Evolutionary conservation across 2,888 invertebrate genomes (phyloP), one percentile per base, ranked within the genome.

Genomic region (Phaonia tiefii): DNA sequence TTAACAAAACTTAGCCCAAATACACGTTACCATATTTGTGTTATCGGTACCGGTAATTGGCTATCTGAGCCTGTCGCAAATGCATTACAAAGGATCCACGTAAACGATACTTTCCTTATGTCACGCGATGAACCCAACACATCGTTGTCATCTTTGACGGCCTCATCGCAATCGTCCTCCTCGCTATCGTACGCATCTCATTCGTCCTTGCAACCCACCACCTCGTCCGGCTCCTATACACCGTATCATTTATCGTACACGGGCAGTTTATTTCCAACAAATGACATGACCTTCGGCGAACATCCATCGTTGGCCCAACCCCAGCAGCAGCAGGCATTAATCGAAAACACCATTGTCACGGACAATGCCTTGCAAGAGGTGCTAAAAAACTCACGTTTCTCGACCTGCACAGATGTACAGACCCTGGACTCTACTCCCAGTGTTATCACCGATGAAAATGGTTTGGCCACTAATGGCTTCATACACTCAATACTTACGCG

Each of bases 1-100:
- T 92, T 97, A 69, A 93, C 93, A 74, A 94, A 95, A 87, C 92
- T 98, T 84, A 93, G 93, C 81, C 94, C 97, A 2, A 96, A 95
- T 86, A 95, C 95, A 1, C 93, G 95, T 83, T 98, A 97, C 91
- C 93, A 95, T 81, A 95, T 98, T 86, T 98, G 97, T 91, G 96
- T 98, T 71, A 92, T 96, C 86, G 97, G 96, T n/a, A 91, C 96
- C 80, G 96, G 96, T 78, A 95, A 95, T 91, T 95, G 95, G 93
- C 89, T 93, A 87, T 90, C 93, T 87, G 86, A 89, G 85, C 87
- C 88, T 46, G 86, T 88, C 80, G 86, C 87, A n/a, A 87, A 87
- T 79, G 89, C 89, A 25, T 85, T 90, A 15, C 89, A 88, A 76
- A 87, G 88, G 82, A 83, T 90, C 66, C 88, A 91, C 86, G 84